Percentiles rank a stretch among this genome's conserved stretches.
Conservation (phyloP, 1,140 invertebrate species). For the Muscidifurax raptorellus region DNA sequence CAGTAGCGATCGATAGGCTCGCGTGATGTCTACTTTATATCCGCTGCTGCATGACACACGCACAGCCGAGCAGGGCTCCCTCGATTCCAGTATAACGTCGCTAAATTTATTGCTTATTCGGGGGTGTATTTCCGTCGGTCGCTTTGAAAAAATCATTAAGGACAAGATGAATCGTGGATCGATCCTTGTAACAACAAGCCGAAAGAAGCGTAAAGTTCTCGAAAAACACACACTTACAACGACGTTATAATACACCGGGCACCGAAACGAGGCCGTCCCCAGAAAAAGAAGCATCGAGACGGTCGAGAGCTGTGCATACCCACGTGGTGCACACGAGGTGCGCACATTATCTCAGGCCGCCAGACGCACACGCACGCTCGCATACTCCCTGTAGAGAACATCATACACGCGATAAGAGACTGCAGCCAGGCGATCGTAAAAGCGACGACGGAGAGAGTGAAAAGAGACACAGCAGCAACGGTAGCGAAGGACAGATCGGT, state of each 20-base stretch:
- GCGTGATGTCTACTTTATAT: conserved; percentile 14
- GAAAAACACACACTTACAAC: too few species aligned
- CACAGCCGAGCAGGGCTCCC: neutral
- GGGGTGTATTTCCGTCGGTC: neutral
- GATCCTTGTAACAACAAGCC: too few species aligned
- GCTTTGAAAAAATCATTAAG: neutral
- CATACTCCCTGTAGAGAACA: neutral
- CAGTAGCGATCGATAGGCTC: conserved; percentile 24
- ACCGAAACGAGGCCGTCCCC: too few species aligned
- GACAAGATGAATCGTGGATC: neutral
- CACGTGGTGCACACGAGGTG: neutral
- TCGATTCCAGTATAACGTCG: neutral
- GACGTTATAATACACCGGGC: too few species aligned
- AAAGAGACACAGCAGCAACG: conserved; percentile 1
- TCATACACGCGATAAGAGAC: neutral
- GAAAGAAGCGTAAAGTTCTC: too few species aligned
- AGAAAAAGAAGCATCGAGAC: too few species aligned
- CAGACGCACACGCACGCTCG: neutral
- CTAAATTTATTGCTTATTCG: neutral
- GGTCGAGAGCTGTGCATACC: too few species aligned
- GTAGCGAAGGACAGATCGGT: neutral
- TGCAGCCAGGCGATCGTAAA: neutral
- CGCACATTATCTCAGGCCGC: neutral
- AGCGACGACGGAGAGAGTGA: conserved; percentile 8
- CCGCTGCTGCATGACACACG: conserved; percentile 20